phyloP scores from a whole-genome alignment of 2,888 invertebrate genomes.

The Auanema freiburgensis region DNA sequence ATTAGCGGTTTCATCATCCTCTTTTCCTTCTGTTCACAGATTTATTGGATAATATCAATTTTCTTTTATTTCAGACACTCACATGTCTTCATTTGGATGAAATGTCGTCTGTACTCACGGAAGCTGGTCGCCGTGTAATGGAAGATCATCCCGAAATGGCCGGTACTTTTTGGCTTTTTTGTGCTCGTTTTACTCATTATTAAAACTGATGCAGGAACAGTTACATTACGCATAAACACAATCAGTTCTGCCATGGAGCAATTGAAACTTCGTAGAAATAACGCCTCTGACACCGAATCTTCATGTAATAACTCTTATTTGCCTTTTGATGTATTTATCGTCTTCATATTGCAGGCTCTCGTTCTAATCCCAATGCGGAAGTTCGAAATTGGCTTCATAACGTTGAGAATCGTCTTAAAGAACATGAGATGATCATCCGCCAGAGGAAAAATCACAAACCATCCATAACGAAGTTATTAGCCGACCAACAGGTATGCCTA shows the following conservation, averaged over 20 bases:
- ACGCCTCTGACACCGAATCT: slow-evolving; percentile 33
- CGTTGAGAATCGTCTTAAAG: slow-evolving; percentile 30
- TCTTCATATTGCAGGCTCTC: slow-evolving; percentile 9
- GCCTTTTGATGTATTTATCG: neutral
- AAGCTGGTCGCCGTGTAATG: slow-evolving; percentile 15
- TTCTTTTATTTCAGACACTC: slow-evolving; percentile 34
- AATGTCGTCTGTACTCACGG: slow-evolving; percentile 34
- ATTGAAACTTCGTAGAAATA: slow-evolving; percentile 26
- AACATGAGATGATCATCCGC: slow-evolving; percentile 29
- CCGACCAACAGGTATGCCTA: slow-evolving; percentile 41
- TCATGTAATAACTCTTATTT: slow-evolving; percentile 25
- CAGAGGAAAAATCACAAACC: slow-evolving; percentile 19
- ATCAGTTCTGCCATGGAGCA: slow-evolving; percentile 48
- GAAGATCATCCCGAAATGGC: slow-evolving; percentile 16
- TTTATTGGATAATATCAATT: neutral
- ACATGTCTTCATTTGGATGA: slow-evolving; percentile 44
- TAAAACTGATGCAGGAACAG: neutral
- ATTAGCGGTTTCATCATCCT: slow-evolving; percentile 7
- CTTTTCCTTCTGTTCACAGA: neutral
- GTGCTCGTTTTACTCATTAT: neutral
- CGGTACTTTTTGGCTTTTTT: slow-evolving; percentile 1
- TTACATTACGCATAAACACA: slow-evolving; percentile 40
- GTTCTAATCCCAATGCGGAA: slow-evolving; percentile 23
- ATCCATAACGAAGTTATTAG: slow-evolving; percentile 26
- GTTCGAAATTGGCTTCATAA: slow-evolving; percentile 42